Evolutionary conservation across 2,888 invertebrate genomes (phyloP), one percentile per base, ranked within the genome.

Genomic region (Oasisia sp.): DNA sequence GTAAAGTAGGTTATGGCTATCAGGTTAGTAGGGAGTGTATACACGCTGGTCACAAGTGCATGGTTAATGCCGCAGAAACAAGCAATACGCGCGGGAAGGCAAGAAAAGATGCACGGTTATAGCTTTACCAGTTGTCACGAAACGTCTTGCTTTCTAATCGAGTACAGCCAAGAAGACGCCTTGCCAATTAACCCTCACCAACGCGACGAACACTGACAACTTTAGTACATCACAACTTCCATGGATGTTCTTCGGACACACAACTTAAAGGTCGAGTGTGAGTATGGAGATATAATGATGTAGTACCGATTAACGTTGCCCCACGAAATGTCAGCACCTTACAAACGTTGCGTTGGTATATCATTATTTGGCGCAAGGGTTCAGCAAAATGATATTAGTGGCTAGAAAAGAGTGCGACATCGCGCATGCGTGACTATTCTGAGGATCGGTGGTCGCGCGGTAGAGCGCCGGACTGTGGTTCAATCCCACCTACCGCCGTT

Each of bases 81-180:
- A 27, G 74, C 27, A 27, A 74, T 7, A 74, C 27, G 27, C 2
- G n/a, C 74, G n/a, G 74, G n/a, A 74, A 27, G 3, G 74, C 27
- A 19, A 27, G 74, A 74, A 19, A 74, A 74, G 27, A 74, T 19
- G 74, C 74, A 74, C 74, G 74, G 27, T 74, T 74, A 74, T 74
- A 74, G 74, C 19, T 74, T 74, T 74, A 27, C 74, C 74, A 74
- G 74, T 74, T 74, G 74, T 74, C 74, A 74, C 74, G 74, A 74
- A 74, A 74, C 74, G 74, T 74, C 3, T 27, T n/a, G 74, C 74
- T n/a, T 19, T 74, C 74, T 74, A 74, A 74, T 19, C 5, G 3
- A 74, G 27, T 74, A 27, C 74, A 74, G 27, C 27, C n/a, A 27
- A 74, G 3, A 74, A 5, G 19, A 74, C 7, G 74, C 14, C 74